phyloP scores from a whole-genome alignment of 1,140 invertebrate genomes.

The Elymnias hypermnestra region DNA sequence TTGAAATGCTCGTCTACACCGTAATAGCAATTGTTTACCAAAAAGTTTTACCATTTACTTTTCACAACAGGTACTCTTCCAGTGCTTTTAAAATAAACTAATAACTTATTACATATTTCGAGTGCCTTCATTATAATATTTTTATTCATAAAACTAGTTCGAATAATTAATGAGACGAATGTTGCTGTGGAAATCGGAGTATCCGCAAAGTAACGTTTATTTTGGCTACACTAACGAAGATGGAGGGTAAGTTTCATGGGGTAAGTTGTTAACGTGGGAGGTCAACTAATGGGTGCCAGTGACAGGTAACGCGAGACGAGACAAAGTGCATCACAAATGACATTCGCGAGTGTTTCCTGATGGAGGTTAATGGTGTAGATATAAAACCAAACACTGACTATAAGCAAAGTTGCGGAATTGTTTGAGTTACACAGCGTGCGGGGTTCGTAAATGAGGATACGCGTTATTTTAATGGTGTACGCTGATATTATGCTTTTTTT shows the following conservation, averaged over 20 bases:
- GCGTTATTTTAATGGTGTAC: slow-evolving; percentile 4
- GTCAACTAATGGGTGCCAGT: slow-evolving; percentile 67
- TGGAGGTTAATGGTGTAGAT: slow-evolving; percentile 47
- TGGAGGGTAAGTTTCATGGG: slow-evolving; percentile 61
- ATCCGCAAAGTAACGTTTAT: not conserved
- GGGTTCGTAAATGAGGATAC: slow-evolving; percentile 1
- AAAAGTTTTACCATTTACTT: too few relatives aligned
- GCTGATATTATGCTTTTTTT: not conserved
- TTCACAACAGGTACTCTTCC: too few relatives aligned
- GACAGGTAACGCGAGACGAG: slow-evolving; percentile 67
- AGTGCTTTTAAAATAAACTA: too few relatives aligned
- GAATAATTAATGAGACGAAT: too few relatives aligned
- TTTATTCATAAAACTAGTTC: too few relatives aligned
- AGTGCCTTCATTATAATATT: too few relatives aligned
- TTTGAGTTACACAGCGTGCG: not conserved
- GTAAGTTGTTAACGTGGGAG: slow-evolving; percentile 55
- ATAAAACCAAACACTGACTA: not conserved
- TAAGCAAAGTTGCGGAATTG: not conserved
- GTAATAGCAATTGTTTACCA: too few relatives aligned
- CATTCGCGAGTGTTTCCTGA: slow-evolving; percentile 39
- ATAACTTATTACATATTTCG: too few relatives aligned
- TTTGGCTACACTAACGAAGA: slow-evolving; percentile 24
- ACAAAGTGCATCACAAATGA: slow-evolving; percentile 71
- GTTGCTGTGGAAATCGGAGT: not conserved
- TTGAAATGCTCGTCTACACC: too few relatives aligned